Evolutionary conservation across 2,113 vertebrate species (phyloP).

Genomic region (Rhea pennata): DNA sequence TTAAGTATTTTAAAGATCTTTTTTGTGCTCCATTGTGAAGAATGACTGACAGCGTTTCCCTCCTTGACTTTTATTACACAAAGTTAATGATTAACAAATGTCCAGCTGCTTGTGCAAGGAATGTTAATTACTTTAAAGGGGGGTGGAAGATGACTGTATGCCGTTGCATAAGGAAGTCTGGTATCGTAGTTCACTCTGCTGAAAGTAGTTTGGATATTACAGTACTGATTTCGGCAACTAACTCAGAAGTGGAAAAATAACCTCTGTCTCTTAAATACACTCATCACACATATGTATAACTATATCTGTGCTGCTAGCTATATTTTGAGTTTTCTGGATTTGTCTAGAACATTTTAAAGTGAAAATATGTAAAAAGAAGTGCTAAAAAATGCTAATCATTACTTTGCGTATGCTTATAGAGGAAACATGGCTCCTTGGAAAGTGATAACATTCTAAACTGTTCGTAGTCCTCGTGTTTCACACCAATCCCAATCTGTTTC

Average conservation of each 20-base stretch:
- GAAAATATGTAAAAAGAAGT: neutral
- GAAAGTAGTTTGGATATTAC: neutral
- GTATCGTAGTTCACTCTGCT: neutral
- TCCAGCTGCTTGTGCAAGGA: conserved; percentile 62
- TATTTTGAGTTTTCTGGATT: neutral
- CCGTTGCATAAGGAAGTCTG: conserved; percentile 25
- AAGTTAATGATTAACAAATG: conserved; percentile 75
- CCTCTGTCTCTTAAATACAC: neutral
- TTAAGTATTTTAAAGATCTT: neutral
- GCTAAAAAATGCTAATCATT: neutral
- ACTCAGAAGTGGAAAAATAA: conserved; percentile 1
- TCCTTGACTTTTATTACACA: neutral
- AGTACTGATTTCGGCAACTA: neutral
- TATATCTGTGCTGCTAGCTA: neutral
- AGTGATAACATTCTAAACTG: neutral
- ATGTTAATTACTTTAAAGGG: conserved; percentile 65
- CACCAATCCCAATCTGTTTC: neutral
- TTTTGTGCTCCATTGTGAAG: neutral
- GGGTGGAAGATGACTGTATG: conserved; percentile 9
- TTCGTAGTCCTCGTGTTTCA: neutral
- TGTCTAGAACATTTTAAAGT: neutral
- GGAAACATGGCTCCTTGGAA: neutral
- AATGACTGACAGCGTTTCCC: neutral
- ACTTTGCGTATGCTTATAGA: neutral
- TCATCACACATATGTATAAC: neutral